Evolutionary conservation across 2,888 invertebrate species (phyloP), one percentile per base, ranked within the genome.

Genomic region (Mimachlamys varia): DNA sequence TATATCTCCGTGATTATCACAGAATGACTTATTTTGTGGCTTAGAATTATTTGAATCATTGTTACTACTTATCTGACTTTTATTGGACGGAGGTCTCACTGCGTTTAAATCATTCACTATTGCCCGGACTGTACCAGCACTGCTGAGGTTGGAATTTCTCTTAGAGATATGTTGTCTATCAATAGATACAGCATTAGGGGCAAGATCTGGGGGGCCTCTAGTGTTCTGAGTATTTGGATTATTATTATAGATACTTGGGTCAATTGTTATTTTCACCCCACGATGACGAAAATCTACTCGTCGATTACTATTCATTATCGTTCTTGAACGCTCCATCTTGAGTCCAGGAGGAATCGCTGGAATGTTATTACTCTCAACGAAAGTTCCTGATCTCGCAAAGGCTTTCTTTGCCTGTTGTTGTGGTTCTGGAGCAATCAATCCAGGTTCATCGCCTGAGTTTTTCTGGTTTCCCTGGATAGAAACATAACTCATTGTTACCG

Each of bases 401-500:
- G 58, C n/a, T 38, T 87, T 88, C 89, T 90, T 90, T 13, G 76
- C 53, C 44, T 89, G 88, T 22, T 55, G 55, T 53, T 76, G 19
- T 55, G 37, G 53, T n/a, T 76, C 88, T 88, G 87, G 62, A n/a
- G 58, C 58, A 58, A 58, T 58, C 27, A 49, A 50, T 44, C 33
- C 88, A 33, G 87, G 62, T 38, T 89, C 89, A 49, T 90, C 88
- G 13, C 87, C 87, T 17, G 88, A 53, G 27, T 3, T 38, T n/a
- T 53, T 88, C 33, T 91, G 88, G 0, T 94, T 93, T 12, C 93
- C 93, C 53, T 93, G 93, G 58, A 94, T 93, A n/a, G 94, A 93
- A 19, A 94, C 93, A 89, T 93, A 93, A 89, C 93, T 94, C 88
- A 94, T 92, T 27, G 93, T 91, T 19, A 94, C 91, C 0, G 94